Evolutionary conservation across 2,113 vertebrate species (phyloP), one percentile per base, ranked within the genome.

Genomic region (Mustela lutreola): DNA sequence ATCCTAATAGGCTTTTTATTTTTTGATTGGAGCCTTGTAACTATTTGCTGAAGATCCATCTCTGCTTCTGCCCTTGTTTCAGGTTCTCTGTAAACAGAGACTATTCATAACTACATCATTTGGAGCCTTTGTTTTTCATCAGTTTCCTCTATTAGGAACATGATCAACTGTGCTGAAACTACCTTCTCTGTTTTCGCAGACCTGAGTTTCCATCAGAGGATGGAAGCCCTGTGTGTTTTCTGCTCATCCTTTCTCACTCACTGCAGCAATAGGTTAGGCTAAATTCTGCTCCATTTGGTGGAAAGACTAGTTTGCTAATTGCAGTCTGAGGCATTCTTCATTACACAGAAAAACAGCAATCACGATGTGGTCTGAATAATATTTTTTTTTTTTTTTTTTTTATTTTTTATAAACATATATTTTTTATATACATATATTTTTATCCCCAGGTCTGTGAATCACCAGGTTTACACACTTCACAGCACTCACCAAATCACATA

Each of bases 221-320:
- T n/a, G 1, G 24, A 19, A n/a, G 2, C 12, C 50, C 24, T 11
- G 2, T 15, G 65, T 28, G 11, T 24, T 87, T 78, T 76, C 45
- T 84, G 11, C 7, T 83, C 5, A 26, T 45, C 60, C 65, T 91
- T 26, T 12, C 19, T 45, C 18, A 1, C 0, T 11, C 4, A 36
- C 36, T 56, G 2, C 60, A 71, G 1, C n/a, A 5, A 71, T 3
- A 22, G 21, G 0, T 4, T 24, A 31, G 11, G 6, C 4, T 78
- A 28, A 26, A 56, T 26, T 7, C 26, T n/a, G 2, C 26, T 89
- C 5, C 19, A n/a, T 79, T 78, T 60, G 14, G 4, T 78, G 62
- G 28, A 45, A 83, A n/a, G 4, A 79, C 11, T 15, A 26, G 16
- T 88, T 79, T 88, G 36, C n/a, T 67, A 53, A 22, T 16, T 82